A percentile compares a stretch with the other conserved stretches of the same genome.
Conservation (phyloP, 2,113 vertebrate species). For the Cephalopterus ornatus region DNA sequence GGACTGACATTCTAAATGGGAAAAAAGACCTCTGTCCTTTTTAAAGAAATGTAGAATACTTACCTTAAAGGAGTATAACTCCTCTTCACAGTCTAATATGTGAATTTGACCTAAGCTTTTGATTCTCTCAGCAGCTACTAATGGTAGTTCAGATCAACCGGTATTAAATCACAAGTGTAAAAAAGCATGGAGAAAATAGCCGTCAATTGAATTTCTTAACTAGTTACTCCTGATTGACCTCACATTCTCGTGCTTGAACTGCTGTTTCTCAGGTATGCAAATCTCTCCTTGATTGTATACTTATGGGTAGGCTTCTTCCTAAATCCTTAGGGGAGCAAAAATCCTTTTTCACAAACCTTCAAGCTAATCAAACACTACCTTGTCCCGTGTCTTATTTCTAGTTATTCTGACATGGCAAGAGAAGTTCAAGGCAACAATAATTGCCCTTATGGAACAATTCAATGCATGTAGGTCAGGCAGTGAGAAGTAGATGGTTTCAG, state of each 20-base stretch:
- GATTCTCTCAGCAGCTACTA: constrained; percentile 68
- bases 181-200: constrained; percentile 66
- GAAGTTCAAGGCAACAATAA: constrained; percentile 74
- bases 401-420: constrained; percentile 58
- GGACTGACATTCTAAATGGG: constrained; percentile 57
- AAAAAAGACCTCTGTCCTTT: constrained; percentile 53
- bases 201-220: constrained; percentile 72
- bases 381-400: constrained; percentile 63
- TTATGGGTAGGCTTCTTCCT: constrained; percentile 44
- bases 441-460: constrained; percentile 74
- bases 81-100: constrained; percentile 61
- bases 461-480: constrained; percentile 62
- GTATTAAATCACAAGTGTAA: constrained; percentile 70
- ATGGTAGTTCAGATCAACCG: constrained; percentile 67
- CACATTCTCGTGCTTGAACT: constrained; percentile 69
- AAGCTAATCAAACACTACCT: constrained; percentile 64
- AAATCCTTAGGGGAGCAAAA: constrained; percentile 49
- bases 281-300: constrained; percentile 57
- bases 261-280: constrained; percentile 72
- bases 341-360: constrained; percentile 50
- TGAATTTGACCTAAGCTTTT: constrained; percentile 67
- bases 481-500: constrained; percentile 60
- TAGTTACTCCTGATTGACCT: constrained; percentile 73
- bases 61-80: constrained; percentile 58
- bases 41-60: constrained; percentile 62